A percentile compares a stretch with the other conserved stretches of the same genome.
phyloP scores from a whole-genome alignment of 2,113 vertebrate genomes.

The Vulpes ferrilata region DNA sequence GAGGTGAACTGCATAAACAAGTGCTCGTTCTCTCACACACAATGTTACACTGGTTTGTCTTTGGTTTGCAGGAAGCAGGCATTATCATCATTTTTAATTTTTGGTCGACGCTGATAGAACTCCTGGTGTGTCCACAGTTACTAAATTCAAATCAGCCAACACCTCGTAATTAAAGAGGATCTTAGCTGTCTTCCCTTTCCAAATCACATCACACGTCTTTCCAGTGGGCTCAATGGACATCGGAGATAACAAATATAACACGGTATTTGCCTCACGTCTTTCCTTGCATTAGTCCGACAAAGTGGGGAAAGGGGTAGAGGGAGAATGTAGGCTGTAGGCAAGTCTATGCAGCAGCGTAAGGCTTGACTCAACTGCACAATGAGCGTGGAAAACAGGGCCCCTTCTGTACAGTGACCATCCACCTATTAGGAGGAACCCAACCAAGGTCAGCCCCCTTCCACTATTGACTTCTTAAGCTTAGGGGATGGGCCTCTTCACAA shows the following conservation, averaged over 20 bases:
- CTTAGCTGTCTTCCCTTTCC: background rate
- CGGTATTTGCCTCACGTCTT: background rate
- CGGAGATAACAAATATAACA: background rate
- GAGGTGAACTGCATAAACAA: conserved; percentile 13
- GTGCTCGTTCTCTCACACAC: background rate
- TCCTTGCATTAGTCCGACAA: background rate
- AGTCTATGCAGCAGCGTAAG: background rate
- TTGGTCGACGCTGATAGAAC: background rate
- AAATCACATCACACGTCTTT: conserved; percentile 33
- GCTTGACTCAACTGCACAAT: background rate
- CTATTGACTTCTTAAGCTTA: background rate
- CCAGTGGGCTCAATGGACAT: background rate
- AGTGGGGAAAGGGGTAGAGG: background rate
- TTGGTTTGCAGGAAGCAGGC: background rate
- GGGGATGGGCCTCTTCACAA: background rate
- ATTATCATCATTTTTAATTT: conserved; percentile 47
- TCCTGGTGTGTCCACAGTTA: conserved; percentile 31
- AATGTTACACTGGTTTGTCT: background rate
- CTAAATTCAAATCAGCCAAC: conserved; percentile 53
- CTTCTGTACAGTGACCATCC: background rate
- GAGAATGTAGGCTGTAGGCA: background rate
- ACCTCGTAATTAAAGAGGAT: conserved; percentile 39
- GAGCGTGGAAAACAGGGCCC: background rate
- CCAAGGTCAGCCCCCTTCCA: background rate
- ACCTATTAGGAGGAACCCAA: background rate